Base-by-base conservation (phyloP, 2,797 vertebrate species). In the Hypotaenidia okinawae region DNA sequence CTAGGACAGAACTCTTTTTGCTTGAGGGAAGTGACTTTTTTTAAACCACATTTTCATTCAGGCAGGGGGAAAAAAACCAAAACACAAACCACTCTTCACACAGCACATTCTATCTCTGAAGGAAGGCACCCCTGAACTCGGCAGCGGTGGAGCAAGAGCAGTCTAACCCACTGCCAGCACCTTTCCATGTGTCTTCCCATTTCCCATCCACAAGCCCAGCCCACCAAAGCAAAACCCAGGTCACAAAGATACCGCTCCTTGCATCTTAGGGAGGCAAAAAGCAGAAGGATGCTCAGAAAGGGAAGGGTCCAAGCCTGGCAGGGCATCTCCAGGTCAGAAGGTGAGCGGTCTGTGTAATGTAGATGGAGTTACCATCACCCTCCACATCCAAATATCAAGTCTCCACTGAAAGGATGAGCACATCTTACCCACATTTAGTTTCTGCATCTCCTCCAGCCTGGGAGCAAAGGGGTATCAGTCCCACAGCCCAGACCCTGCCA, bases 381-480 rank as follows among this genome's bases (percentile, higher is more conserved):
- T 78, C 61, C 39, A 11, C 14, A 63, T 21, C 7, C 24, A 49
- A 32, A 22, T 7, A 61, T 22, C 23, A 81, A 52, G 18, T 43
- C 37, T 68, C 37, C n/a, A 23, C 64, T 59, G 8, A 25, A 58
- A 63, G 5, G 17, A n/a, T 5, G 16, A 61, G 52, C 35, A 61
- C 64, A n/a, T 57, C 52, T 39, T 22, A 61, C 35, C 14, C 45
- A 43, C 7, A 1, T n/a, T 13, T 52, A 16, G 27, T 32, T 61
- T 57, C 41, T 55, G 17, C 6, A 9, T 55, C 67, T 52, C 14
- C 24, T 61, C 49, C 66, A 33, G 39, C 19, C 15, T 33, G 2
- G 2, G 30, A 16, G 30, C 0, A 1, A 55, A n/a, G 0, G 16
- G 8, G 30, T 15, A 17, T 16, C 49, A 21, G 32, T 13, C 28